Evolutionary conservation across 1,140 invertebrate species (phyloP).

Genomic region (Batillaria attramentaria): DNA sequence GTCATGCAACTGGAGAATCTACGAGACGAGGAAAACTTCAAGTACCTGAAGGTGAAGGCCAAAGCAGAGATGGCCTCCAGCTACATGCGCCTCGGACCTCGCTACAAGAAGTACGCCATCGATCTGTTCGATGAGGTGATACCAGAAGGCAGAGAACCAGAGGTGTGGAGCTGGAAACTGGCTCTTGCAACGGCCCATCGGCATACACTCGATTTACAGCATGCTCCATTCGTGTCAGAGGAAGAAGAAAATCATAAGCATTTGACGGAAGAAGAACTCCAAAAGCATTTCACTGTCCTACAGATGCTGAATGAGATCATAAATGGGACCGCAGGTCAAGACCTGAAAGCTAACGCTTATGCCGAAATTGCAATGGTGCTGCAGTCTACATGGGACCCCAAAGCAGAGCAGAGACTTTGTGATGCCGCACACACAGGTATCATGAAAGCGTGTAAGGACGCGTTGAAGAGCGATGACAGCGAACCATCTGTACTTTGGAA

Average conservation of each 20-base stretch:
- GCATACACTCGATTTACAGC: neutral
- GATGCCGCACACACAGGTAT: neutral
- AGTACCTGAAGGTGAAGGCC: conserved; percentile 5
- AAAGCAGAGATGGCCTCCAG: neutral
- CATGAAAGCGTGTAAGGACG: conserved; percentile 7
- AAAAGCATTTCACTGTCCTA: neutral
- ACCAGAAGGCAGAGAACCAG: neutral
- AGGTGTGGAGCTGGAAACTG: conserved; percentile 17
- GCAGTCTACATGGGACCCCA: neutral
- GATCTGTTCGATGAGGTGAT: conserved; percentile 1
- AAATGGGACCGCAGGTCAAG: neutral
- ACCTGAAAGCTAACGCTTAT: conserved; percentile 15
- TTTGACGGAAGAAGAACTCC: too few species aligned
- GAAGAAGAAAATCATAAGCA: too few species aligned
- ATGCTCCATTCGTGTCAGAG: neutral
- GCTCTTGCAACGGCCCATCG: neutral
- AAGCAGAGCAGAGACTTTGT: neutral
- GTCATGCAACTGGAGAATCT: neutral
- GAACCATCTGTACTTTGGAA: conserved; percentile 17
- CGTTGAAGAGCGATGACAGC: neutral
- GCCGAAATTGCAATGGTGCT: conserved; percentile 8
- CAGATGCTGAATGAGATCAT: neutral
- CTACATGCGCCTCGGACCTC: conserved; percentile 20
- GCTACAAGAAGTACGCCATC: neutral
- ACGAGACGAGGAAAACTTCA: neutral